Evolutionary conservation across 2,888 invertebrate genomes (phyloP), one percentile per base, ranked within the genome.

Genomic region (Andrena dorsata): DNA sequence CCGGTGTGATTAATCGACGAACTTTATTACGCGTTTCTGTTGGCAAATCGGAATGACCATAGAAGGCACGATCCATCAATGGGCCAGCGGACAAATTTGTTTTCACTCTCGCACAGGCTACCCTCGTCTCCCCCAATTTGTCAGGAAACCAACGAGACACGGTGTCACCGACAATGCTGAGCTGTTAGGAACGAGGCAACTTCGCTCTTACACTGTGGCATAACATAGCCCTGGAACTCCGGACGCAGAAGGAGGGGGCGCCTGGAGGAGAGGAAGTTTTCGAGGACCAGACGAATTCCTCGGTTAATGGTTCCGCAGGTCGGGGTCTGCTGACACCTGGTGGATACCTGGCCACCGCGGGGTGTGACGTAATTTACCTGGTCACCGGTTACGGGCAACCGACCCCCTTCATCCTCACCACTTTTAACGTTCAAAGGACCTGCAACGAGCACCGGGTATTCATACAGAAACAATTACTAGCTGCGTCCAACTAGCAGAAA

Each of bases 301-400:
- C 81, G 81, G 86, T 64, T 74, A 78, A 86, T 80, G 75, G 81
- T 77, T 70, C 32, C 41, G 53, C 61, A 61, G 49, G 77, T 51
- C 51, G 7, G 58, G 83, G 70, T 66, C 80, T 49, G 51, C 65
- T 65, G 71, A 88, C 89, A 89, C 90, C 89, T 89, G 89, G 89
- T 73, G 26, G 58, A 60, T 90, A 88, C 90, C 89, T 88, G 87
- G 79, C 61, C 81, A 70, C 80, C 68, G 58, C 65, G 72, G 84
- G 90, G 90, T 90, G 92, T 92, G 91, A 91, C 88, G 89, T 88
- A 89, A 92, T 90, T 90, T 86, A 83, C 70, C 74, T 65, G 73
- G 70, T 65, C 71, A 66, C 53, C 51, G 30, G 68, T 75, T 69
- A 65, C 66, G 53, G 7, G 1, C 23, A 26, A 56, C 58, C 28